These are phyloP conservation scores for Tolmerus cingulatus DNA, from an alignment of 2,888 invertebrate species.

Conservation along the genomic window DNA sequence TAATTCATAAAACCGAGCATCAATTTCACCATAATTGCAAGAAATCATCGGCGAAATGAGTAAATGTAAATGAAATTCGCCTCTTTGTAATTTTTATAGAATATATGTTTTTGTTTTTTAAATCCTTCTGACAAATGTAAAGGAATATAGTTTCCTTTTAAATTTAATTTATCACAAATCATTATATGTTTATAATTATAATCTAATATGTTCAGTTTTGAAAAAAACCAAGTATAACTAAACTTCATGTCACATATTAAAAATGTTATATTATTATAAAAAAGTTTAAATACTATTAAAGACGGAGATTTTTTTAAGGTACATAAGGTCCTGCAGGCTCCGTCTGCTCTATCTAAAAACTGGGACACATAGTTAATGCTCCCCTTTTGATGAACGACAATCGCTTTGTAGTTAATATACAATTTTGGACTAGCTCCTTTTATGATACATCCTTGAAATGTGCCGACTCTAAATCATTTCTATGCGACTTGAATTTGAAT, in stretches of 20 bases:
- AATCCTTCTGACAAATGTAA: neutral
- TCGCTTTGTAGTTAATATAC: neutral
- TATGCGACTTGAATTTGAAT: neutral
- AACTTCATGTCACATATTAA: too few species aligned
- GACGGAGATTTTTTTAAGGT: too few species aligned
- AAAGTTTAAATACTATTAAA: too few species aligned
- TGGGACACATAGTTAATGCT: neutral
- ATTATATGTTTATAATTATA: neutral
- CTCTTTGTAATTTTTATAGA: neutral
- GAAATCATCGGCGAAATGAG: neutral
- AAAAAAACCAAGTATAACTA: neutral
- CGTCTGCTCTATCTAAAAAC: neutral
- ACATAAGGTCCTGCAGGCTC: too few species aligned
- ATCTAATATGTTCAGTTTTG: neutral
- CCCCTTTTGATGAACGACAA: neutral
- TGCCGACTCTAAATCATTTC: neutral
- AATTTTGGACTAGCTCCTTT: neutral
- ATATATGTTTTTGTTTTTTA: neutral
- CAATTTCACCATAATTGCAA: neutral
- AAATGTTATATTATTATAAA: neutral
- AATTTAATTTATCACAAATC: neutral
- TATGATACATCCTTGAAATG: neutral
- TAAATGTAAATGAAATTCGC: neutral
- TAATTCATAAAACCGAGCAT: neutral
- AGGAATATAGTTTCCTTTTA: neutral